Percentiles rank a stretch among this genome's conserved stretches.
Evolutionary conservation across 2,888 invertebrate species (phyloP).

Genomic region (Epistrophella euchroma): DNA sequence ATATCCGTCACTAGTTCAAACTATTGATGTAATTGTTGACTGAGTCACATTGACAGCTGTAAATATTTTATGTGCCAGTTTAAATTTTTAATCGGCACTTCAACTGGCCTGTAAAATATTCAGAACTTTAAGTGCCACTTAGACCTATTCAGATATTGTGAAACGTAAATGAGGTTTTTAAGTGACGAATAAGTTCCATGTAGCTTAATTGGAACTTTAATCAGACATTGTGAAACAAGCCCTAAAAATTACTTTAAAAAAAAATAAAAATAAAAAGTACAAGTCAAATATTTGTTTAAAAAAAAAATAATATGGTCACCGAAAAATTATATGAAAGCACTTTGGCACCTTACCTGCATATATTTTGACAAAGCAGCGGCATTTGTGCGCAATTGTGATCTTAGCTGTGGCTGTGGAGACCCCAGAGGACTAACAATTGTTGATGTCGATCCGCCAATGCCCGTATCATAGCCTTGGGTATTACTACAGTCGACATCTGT

Average conservation of each 20-base stretch:
- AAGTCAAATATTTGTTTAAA: not conserved
- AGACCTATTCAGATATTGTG: too few species aligned
- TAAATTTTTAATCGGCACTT: too few species aligned
- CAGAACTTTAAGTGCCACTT: too few species aligned
- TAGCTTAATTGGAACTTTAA: too few species aligned
- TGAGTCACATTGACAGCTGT: too few species aligned
- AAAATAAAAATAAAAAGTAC: not conserved
- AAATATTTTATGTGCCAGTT: too few species aligned
- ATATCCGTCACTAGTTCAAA: too few species aligned
- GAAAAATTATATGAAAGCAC: slow-evolving; percentile 44
- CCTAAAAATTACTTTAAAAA: not conserved
- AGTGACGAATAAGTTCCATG: too few species aligned
- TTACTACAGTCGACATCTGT: slow-evolving; percentile 82
- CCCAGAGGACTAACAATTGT: slow-evolving; percentile 84
- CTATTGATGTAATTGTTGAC: too few species aligned
- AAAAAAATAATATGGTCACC: slow-evolving; percentile 8
- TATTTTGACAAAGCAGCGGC: slow-evolving; percentile 88
- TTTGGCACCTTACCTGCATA: slow-evolving; percentile 86
- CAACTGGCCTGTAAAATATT: too few species aligned
- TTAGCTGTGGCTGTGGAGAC: slow-evolving; percentile 84
- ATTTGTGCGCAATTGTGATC: slow-evolving; percentile 87
- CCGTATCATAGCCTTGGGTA: slow-evolving; percentile 84
- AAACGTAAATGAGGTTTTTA: too few species aligned
- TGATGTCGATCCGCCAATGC: slow-evolving; percentile 84
- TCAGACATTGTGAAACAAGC: too few species aligned